A percentile compares a stretch with the other conserved stretches of the same genome.
These are phyloP conservation scores for Cydia splendana DNA, from an alignment of 1,140 invertebrate species.

Conservation along the genomic window DNA sequence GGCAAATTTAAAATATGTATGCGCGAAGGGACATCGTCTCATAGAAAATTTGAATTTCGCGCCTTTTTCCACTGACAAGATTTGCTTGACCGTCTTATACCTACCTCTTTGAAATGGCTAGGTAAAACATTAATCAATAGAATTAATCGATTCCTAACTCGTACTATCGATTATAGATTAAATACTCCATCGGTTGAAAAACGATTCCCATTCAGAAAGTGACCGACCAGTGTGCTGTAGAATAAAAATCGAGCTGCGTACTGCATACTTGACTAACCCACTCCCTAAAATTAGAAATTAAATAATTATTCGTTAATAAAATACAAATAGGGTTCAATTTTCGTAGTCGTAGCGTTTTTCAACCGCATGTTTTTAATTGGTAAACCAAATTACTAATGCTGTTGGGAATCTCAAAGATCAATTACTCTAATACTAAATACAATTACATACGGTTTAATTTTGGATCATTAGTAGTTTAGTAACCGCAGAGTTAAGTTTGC, in stretches of 20 bases:
- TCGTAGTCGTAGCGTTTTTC: background rate
- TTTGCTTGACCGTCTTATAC: too few relatives aligned
- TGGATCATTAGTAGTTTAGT: background rate
- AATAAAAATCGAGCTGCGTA: conserved; percentile 4
- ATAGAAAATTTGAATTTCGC: too few relatives aligned
- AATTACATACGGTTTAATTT: background rate
- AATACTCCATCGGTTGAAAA: background rate
- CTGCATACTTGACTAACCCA: background rate
- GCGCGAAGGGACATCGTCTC: too few relatives aligned
- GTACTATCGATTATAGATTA: conserved; percentile 14
- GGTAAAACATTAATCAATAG: background rate
- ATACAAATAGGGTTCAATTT: background rate
- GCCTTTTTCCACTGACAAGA: too few relatives aligned
- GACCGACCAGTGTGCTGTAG: background rate
- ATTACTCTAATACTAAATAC: background rate
- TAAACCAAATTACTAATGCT: background rate
- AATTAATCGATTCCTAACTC: conserved; percentile 8
- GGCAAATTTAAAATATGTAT: too few relatives aligned
- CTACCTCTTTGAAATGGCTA: background rate
- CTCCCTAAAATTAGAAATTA: background rate
- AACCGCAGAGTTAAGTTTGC: background rate
- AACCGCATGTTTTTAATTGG: background rate
- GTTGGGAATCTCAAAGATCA: background rate
- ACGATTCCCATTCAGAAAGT: conserved; percentile 10
- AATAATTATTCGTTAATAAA: background rate